These are phyloP conservation scores for Papilio demoleus DNA, from an alignment of 2,888 invertebrate genomes.

Conservation along the genomic window DNA sequence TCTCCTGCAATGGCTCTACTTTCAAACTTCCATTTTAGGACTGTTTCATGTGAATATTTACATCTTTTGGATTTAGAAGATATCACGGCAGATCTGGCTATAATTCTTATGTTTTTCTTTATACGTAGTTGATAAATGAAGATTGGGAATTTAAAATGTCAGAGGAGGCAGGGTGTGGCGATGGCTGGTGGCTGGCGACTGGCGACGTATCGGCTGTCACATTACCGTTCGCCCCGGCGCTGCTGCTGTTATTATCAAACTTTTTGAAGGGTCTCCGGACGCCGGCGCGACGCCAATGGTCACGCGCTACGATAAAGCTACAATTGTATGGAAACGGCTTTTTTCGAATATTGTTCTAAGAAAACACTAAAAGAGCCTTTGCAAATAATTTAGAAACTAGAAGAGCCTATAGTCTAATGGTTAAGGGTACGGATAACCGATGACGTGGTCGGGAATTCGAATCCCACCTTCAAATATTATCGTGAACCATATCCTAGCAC, in stretches of 20 bases:
- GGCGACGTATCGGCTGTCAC: slow-evolving; percentile 84
- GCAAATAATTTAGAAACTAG: no score
- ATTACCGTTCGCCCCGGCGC: slow-evolving; percentile 69
- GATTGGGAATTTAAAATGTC: slow-evolving; percentile 70
- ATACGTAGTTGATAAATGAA: slow-evolving; percentile 51
- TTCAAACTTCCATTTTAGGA: no score
- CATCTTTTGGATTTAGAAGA: no score
- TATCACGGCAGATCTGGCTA: no score
- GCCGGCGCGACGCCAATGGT: slow-evolving; percentile 70
- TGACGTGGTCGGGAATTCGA: no score
- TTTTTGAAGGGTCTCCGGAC: slow-evolving; percentile 81
- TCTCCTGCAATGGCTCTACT: no score
- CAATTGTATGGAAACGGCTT: slow-evolving; percentile 52
- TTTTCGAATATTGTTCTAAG: background rate
- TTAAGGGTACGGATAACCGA: no score
- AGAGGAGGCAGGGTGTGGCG: slow-evolving; percentile 45
- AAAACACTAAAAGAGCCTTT: background rate
- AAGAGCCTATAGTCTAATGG: no score
- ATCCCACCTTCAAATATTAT: no score
- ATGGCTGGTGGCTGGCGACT: slow-evolving; percentile 47
- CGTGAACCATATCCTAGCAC: no score
- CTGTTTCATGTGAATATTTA: no score
- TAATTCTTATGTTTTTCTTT: slow-evolving; percentile 41
- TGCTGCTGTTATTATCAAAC: slow-evolving; percentile 79
- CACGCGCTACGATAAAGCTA: slow-evolving; percentile 55